Percentiles rank a stretch among this genome's conserved stretches.
These are phyloP conservation scores for Hesperophylax magnus DNA, from an alignment of 1,140 invertebrate genomes.

Conservation along the genomic window DNA sequence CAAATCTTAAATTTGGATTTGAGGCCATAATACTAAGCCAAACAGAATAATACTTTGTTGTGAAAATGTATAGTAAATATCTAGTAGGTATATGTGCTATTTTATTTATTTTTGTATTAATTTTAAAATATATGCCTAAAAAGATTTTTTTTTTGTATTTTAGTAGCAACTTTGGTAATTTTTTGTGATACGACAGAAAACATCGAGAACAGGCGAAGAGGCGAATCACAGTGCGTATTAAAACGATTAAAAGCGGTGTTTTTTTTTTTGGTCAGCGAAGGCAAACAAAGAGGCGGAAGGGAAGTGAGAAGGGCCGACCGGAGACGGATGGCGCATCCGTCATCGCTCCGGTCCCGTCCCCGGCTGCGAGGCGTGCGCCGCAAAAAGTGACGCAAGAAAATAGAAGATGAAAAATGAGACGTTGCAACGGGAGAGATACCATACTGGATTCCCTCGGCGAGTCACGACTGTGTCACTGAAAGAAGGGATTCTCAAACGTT, in stretches of 20 bases:
- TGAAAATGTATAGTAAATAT: no score
- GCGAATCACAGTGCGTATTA: background rate
- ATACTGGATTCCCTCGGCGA: background rate
- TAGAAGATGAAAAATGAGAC: slow-evolving; percentile 15
- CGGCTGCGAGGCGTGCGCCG: background rate
- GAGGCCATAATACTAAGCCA: no score
- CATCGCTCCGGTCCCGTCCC: background rate
- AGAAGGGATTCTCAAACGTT: background rate
- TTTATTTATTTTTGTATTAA: no score
- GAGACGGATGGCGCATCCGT: slow-evolving; percentile 9
- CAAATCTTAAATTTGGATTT: no score
- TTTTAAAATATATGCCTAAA: no score
- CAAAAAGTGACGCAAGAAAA: slow-evolving; percentile 22
- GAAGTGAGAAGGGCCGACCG: background rate
- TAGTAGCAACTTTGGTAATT: no score
- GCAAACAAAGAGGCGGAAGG: background rate
- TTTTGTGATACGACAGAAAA: background rate
- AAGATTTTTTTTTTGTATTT: no score
- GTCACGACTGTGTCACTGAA: background rate
- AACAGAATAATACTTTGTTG: no score
- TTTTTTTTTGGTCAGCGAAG: no score
- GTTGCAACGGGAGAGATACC: background rate
- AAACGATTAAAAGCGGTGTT: no score
- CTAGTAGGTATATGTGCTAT: no score
- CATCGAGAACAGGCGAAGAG: background rate